Base-by-base conservation (phyloP, 2,797 vertebrate genomes). In the Percopsis omiscomaycus region DNA sequence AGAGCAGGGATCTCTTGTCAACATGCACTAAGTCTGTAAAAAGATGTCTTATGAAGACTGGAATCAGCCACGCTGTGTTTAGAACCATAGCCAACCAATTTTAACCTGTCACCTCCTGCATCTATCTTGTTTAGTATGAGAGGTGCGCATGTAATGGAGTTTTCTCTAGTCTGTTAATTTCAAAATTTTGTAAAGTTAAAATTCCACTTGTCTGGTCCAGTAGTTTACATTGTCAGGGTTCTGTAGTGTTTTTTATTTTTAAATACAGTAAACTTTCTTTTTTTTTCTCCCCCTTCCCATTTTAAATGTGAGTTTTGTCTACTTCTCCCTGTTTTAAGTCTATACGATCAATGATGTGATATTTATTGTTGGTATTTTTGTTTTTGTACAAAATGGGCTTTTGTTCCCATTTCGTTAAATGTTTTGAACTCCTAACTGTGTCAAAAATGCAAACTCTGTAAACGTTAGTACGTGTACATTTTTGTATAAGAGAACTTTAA, bases 401-500 rank as follows among this genome's bases (percentile, higher is more conserved):
- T 58, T 82, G 22, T 22, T 79, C 70, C 55, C 62, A 9, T 63
- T 69, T 68, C 72, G 74, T 58, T 80, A 1, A 68, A 58, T 80
- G 77, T 87, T 89, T 64, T 89, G 73, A 51, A 73, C 63, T 58
- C 79, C 59, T 67, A 75, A 81, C 75, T 62, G 69, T 84, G 80
- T 86, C 61, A 67, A 73, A 73, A 80, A 77, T 88, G 75, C 82
- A 82, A 73, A 89, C 84, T 28, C 47, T 84, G 82, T 86, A 69
- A 77, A 77, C 73, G 79, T 86, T 71, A 73, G 72, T 68, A 75
- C 69, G 71, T 78, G 49, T 73, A 76, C 78, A 67, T 82, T 90
- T 91, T 90, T 91, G 86, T 92, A 90, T 88, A 61, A 83, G 79
- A 71, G 66, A 71, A 86, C 85, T 82, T 88, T 74, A 86, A 85